Evolutionary conservation across 2,888 invertebrate species (phyloP), one percentile per base, ranked within the genome.

Genomic region (Nasonovia ribisnigri): DNA sequence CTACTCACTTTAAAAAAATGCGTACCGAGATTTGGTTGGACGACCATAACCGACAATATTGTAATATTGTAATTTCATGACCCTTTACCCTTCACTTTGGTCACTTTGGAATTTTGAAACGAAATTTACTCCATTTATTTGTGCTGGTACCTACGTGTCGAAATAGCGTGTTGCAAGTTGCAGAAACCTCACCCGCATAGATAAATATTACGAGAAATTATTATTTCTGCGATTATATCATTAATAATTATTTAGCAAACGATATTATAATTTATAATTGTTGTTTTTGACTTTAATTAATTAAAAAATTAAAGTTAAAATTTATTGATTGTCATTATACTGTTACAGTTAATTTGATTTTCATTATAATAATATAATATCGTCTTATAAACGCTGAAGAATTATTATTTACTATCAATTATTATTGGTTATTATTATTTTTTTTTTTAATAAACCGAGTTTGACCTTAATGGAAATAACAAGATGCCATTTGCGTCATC

Each of bases 401-500:
- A 20, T 77, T 77, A 77, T 77, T 36, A 77, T 77, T 77, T 77
- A 36, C 16, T 77, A 77, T 77, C 77, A 77, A 77, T 77, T 77
- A 77, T 77, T 20, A 36, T 77, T n/a, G 4, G 16, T n/a, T n/a
- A 26, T 88, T 54, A 54, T 54, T 54, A 54, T 54, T 26, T 42
- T 10, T 54, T n/a, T 13, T n/a, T 26, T 57, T 8, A 26, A 88
- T 51, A 42, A 42, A 57, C 36, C n/a, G 26, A 42, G 26, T 8
- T 29, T 88, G 88, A 88, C 54, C 88, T 36, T 1, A 88, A 77
- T 77, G 20, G 36, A 88, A 88, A 88, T 54, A 88, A 88, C 88
- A 88, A 88, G 88, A 57, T 54, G 88, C 54, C 88, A 42, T 88
- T 88, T 54, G 88, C 88, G 54, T 88, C 51, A 88, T 54, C 43